These are phyloP conservation scores for Drosophila nigrodunni DNA, from an alignment of 1,140 invertebrate genomes.

Conservation along the genomic window DNA sequence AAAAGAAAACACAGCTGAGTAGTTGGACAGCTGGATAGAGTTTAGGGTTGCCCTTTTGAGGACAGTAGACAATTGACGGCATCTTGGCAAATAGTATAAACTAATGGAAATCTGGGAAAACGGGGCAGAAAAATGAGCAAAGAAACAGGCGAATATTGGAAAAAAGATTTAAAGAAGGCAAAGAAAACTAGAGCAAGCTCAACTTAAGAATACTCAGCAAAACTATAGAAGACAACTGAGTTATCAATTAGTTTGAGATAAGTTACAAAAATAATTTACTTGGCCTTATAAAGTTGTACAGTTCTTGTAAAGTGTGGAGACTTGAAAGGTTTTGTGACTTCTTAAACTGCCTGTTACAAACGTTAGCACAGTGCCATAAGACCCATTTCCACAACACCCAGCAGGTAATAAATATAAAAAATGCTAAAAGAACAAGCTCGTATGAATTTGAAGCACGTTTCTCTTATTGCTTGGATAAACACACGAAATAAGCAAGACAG, in stretches of 20 bases:
- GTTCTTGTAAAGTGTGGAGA: too few relatives aligned
- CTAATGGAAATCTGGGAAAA: slow-evolving; percentile 58
- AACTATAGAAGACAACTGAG: background rate
- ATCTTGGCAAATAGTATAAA: slow-evolving; percentile 60
- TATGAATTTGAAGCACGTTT: slow-evolving; percentile 49
- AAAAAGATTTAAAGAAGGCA: background rate
- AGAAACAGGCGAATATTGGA: background rate
- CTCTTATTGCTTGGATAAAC: slow-evolving; percentile 35
- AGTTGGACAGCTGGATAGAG: background rate
- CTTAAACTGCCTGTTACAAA: background rate
- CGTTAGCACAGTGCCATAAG: background rate
- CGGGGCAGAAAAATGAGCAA: slow-evolving; percentile 2
- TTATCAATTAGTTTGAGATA: too few relatives aligned
- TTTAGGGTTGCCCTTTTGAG: slow-evolving; percentile 24
- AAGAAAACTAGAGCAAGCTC: background rate
- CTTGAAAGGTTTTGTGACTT: too few relatives aligned
- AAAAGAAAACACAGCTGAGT: background rate
- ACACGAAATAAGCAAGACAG: slow-evolving; percentile 25
- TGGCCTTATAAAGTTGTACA: too few relatives aligned
- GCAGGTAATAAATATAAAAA: background rate
- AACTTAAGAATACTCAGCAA: background rate
- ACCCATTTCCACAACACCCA: background rate
- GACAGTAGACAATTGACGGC: slow-evolving; percentile 46
- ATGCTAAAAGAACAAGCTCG: slow-evolving; percentile 23
- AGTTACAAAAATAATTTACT: too few relatives aligned